These are phyloP conservation scores for Neomorphus geoffroyi DNA, from an alignment of 2,797 vertebrate species.

Conservation along the genomic window DNA sequence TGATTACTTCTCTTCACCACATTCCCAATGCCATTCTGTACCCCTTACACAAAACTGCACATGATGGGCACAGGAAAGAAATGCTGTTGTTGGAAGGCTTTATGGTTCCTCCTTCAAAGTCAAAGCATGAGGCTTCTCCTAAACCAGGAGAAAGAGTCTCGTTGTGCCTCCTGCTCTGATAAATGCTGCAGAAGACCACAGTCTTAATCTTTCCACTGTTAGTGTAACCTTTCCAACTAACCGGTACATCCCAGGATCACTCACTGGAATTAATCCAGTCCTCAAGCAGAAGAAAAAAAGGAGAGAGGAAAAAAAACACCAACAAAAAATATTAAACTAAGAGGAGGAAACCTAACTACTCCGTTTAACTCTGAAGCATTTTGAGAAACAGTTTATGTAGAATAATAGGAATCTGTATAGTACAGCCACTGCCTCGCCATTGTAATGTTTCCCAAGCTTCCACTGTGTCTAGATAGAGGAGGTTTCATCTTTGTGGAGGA, in stretches of 20 bases:
- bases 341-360: conserved; percentile 67
- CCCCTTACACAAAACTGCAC: background rate
- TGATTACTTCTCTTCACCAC: background rate
- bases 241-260: background rate
- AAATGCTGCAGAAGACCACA: conserved; percentile 16
- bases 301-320: background rate
- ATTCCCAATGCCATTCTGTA: background rate
- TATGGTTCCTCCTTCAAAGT: background rate
- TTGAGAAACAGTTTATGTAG: conserved; percentile 67
- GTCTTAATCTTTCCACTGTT: background rate
- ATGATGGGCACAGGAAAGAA: background rate
- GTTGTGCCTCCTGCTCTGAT: background rate
- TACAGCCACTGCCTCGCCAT: conserved; percentile 64
- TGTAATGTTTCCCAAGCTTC: conserved; percentile 74
- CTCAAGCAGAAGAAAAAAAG: conserved; percentile 53
- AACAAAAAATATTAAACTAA: conserved; percentile 58
- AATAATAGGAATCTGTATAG: conserved; percentile 72
- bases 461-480: conserved; percentile 73
- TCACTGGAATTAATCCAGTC: conserved; percentile 50
- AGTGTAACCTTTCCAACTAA: conserved; percentile 24
- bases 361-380: conserved; percentile 62
- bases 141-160: background rate
- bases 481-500: conserved; percentile 79
- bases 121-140: background rate
- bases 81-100: background rate